Evolutionary conservation across 2,113 vertebrate genomes (phyloP).

Genomic region (Etheostoma spectabile): DNA sequence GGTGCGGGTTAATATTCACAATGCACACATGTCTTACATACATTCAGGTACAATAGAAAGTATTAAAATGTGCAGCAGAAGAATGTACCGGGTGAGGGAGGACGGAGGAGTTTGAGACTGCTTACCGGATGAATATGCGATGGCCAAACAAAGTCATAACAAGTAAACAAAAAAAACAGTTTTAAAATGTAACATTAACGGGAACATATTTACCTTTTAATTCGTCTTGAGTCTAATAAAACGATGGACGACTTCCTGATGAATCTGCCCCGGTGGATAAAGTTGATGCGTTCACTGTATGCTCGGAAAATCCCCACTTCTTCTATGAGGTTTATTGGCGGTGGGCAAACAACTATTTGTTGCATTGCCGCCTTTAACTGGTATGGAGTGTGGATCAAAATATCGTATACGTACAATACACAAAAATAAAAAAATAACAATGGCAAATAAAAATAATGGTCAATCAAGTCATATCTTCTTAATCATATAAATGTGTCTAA

Average conservation of each 20-base stretch:
- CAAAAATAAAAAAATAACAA: too few relatives aligned
- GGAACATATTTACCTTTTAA: neutral
- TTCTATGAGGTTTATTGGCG: too few relatives aligned
- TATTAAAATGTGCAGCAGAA: neutral
- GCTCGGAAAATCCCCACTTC: slow-evolving; percentile 19
- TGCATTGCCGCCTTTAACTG: too few relatives aligned
- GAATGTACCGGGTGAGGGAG: neutral
- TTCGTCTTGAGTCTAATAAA: slow-evolving; percentile 4
- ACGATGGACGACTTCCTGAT: slow-evolving; percentile 39
- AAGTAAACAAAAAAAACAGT: neutral
- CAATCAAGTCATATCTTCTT: too few relatives aligned
- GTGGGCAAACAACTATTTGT: too few relatives aligned
- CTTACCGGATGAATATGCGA: neutral
- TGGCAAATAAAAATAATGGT: too few relatives aligned
- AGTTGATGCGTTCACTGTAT: slow-evolving; percentile 34
- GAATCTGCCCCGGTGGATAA: slow-evolving; percentile 31
- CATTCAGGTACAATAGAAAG: neutral
- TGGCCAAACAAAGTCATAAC: accelerated
- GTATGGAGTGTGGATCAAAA: too few relatives aligned
- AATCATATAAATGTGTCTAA: too few relatives aligned
- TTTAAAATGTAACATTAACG: neutral
- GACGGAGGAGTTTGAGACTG: slow-evolving; percentile 5
- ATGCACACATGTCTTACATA: neutral
- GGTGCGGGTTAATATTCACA: neutral
- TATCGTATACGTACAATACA: too few relatives aligned